Base-by-base conservation (phyloP, 2,888 invertebrate genomes). In the Halocaridina rubra region DNA sequence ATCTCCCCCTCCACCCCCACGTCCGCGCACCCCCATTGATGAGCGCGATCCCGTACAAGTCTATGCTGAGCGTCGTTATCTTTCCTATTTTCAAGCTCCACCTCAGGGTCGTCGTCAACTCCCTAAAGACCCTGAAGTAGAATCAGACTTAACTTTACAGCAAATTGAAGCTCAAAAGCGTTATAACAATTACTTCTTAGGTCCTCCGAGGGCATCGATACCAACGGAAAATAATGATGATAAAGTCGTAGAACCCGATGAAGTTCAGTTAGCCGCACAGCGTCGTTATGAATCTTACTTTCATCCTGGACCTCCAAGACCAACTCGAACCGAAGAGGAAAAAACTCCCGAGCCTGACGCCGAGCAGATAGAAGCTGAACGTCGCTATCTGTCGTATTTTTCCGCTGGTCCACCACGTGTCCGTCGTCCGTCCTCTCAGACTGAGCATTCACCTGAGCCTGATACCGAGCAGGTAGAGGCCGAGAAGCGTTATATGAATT, bases 11-110 rank as follows among this genome's bases (percentile, higher is more conserved):
- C 87, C 87, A 27, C 87, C 86, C n/a, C 87, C 85, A 10, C 85
- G 85, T 16, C 87, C 87, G 2, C 64, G 82, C 27, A 87, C 87
- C 2, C 87, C 87, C 29, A 71, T 85, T 30, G 87, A 87, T 19
- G 87, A 87, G 59, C 64, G 85, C 13, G 87, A 87, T 71, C 85
- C 82, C n/a, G 87, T 85, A 32, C 80, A 80, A 32, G 85, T 85
- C 39, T 79, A 61, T 4, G 87, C 85, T 19, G 87, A 87, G 29
- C 76, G 76, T 13, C 81, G 85, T 24, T 87, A 87, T 30, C 76
- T 74, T 13, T 78, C 76, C 16, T 85, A 87, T 64, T 87, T 87
- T 67, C 74, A 85, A 33, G 81, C 67, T 1, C 79, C 82, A 19
- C 81, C 87, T 24, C 74, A 64, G 39, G 71, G 67, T 19, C 84